Evolutionary conservation across 2,888 invertebrate species (phyloP).

Genomic region (Aporophyla lueneburgensis): DNA sequence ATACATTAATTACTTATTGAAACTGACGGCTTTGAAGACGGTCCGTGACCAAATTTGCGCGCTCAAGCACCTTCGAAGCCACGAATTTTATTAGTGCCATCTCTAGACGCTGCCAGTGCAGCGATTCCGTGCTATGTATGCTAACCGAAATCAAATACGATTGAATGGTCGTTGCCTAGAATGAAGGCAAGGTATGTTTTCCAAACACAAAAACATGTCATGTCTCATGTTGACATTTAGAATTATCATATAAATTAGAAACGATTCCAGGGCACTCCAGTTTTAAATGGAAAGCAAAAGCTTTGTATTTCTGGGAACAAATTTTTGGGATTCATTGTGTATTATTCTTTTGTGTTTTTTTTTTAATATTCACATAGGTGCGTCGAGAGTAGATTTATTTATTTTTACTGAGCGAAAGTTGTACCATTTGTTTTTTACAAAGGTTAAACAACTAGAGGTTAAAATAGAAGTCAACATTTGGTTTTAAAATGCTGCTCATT

Average conservation of each 20-base stretch:
- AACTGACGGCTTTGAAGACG: too few relatives aligned
- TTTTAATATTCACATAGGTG: neutral
- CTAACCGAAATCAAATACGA: too few relatives aligned
- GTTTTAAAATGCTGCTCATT: too few relatives aligned
- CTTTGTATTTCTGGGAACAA: conserved; percentile 2
- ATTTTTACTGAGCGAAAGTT: neutral
- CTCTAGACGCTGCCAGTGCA: too few relatives aligned
- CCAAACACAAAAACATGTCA: neutral
- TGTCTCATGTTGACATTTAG: neutral
- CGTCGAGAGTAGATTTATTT: neutral
- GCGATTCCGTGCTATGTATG: too few relatives aligned
- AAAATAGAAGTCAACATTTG: too few relatives aligned
- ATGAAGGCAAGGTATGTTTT: neutral
- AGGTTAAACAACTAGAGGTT: neutral
- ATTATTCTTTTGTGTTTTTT: neutral
- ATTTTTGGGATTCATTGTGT: neutral
- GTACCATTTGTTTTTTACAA: neutral
- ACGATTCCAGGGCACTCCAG: neutral
- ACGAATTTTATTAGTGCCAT: too few relatives aligned
- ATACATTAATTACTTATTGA: too few relatives aligned
- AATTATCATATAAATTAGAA: conserved; percentile 49
- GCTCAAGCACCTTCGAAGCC: too few relatives aligned
- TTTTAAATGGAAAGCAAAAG: neutral
- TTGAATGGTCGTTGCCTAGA: too few relatives aligned
- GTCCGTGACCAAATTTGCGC: too few relatives aligned